Evolutionary conservation across 92 coral and sea anemone genomes (phyloP), one percentile per base, ranked within the genome.

Genomic region (Meandrina meandrites): DNA sequence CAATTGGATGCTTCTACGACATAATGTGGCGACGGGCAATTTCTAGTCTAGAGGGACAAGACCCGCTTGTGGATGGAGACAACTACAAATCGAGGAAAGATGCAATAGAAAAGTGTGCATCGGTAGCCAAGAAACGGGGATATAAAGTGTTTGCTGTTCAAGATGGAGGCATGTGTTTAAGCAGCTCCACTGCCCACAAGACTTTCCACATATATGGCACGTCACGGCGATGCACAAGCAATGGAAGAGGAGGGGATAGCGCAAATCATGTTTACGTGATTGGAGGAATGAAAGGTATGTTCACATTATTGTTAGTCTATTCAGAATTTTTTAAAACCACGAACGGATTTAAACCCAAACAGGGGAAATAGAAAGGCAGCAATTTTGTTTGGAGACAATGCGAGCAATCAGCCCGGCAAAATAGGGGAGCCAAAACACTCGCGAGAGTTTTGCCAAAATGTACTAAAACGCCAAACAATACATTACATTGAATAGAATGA

Each of bases 131-230:
- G 68, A 21, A 54, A 66, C 53, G 30, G 3, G 76, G 77, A 16
- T 18, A 22, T 28, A 66, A 15, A 27, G 54, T 82, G 76, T 82
- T 82, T 36, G 86, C 79, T n/a, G 32, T 82, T 64, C 86, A 82
- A 42, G 51, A 82, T 68, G 86, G 86, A 13, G 86, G 86, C 50
- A 64, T 24, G 86, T 82, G 86, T 30, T 27, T 75, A 21, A 40
- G 76, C 32, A 68, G 86, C 16, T 70, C 76, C 27, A 22, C n/a
- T 13, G 62, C 79, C 35, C 86, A 57, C 11, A 69, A 68, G 22
- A 68, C 79, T 15, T 82, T 35, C n/a, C 15, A 82, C n/a, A 69
- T 0, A 68, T 19, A 69, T 48, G 86, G 86, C 40, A 16, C 12
- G 22, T 82, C 86, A 15, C 0, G 1, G 45, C 28, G 2, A 11